Evolutionary conservation across 2,888 invertebrate species (phyloP), one percentile per base, ranked within the genome.

Genomic region (Cyaniris semiargus): DNA sequence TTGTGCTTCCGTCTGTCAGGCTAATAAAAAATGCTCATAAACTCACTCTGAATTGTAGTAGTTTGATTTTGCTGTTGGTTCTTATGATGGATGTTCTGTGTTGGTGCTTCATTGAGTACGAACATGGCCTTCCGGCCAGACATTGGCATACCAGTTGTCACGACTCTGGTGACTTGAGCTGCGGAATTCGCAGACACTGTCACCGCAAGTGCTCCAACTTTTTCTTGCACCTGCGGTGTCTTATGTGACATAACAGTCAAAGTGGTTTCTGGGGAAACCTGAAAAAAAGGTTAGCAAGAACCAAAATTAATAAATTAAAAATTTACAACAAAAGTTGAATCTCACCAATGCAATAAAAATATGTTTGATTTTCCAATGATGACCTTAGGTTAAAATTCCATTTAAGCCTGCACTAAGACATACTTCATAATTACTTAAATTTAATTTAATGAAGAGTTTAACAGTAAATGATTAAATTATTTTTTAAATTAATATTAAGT

Each of bases 251-350:
- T 94, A 66, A 94, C 94, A 76, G 94, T 94, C 77, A 94, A 80
- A 23, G 94, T 94, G 76, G 94, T 94, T 81, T 94, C 94, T 60
- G 94, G 93, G 4, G 94, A 93, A 23, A 94, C 90, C 94, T 94
- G 86, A 8, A 89, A 89, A 76, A 8, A 72, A 75, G 27, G 27
- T 66, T 31, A 21, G 5, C 18, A 4, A 15, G 21, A 60, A 21
- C 23, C 8, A 10, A 8, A 60, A 5, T 60, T n/a, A 21, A 56
- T 56, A n/a, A n/a, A n/a, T 56, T 56, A 21, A n/a, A 53, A 53
- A 53, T 6, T 53, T 6, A 18, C 0, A 53, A 53, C 6, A 18
- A 53, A 18, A 53, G 18, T 53, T 18, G 0, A 53, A 53, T 53
- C 1, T 18, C 18, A 53, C 1, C 44, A 44, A 44, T 10, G 44